Evolutionary conservation across 2,113 vertebrate species (phyloP), one percentile per base, ranked within the genome.

Genomic region (Phaethornis superciliosus): DNA sequence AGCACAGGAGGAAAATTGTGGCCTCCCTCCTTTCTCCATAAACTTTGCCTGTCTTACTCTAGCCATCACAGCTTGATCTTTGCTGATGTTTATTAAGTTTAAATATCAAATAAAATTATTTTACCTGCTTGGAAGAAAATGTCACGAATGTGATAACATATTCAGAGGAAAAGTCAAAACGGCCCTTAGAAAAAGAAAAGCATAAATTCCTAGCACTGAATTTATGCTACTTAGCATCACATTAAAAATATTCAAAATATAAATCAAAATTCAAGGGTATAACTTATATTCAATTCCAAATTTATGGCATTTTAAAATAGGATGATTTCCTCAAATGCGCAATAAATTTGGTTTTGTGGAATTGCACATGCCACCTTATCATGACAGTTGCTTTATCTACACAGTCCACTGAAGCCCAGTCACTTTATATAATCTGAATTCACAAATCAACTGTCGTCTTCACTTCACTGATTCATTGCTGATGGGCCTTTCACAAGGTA

Each of bases 271-370:
- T 98, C 98, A 99, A 98, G 98, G 98, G 96, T 97, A 97, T 96
- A 95, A 98, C 98, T 98, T 98, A 99, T 97, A 98, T 98, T 98
- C 98, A 98, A 98, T 98, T 98, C 97, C 95, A 97, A 98, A 98
- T 98, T 99, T 99, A 99, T 99, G 98, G 98, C 98, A 98, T 98
- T 99, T 98, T 99, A 99, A 99, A 99, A 98, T 97, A 97, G 98
- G 98, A 98, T 98, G 98, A 99, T 99, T 99, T 98, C 98, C 98
- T 97, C 98, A 98, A 98, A 98, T 96, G 98, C 81, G 97, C 98
- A 97, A 99, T 99, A 99, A 99, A 99, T 99, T 98, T 98, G 94
- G 98, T 98, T 98, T 97, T 93, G 97, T 97, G 96, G 98, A 98
- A 99, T 98, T 98, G 98, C 98, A 97, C 98, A 97, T 97, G 97